Conservation (phyloP, 2,888 invertebrate species). For the Nephrotoma appendiculata region DNA sequence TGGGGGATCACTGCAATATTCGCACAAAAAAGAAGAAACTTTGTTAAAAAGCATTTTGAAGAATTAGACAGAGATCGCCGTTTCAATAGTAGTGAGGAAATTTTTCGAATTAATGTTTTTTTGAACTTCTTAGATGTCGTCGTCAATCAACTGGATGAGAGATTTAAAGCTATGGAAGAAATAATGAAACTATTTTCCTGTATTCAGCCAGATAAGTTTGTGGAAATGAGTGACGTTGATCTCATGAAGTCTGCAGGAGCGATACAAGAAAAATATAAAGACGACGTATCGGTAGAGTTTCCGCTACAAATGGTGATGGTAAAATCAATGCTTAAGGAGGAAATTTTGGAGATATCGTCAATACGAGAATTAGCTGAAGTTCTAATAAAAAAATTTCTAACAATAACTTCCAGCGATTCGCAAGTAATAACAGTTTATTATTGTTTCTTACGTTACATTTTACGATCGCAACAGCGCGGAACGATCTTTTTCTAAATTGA, state of each 20-base stretch:
- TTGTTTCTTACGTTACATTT: constrained; percentile 7
- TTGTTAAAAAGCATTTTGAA: neutral
- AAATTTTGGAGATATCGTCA: neutral
- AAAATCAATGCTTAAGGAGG: neutral
- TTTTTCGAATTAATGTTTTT: neutral
- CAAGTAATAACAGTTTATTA: constrained; percentile 5
- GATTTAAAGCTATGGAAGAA: too few species aligned
- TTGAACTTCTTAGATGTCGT: neutral
- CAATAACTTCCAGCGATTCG: constrained; percentile 1
- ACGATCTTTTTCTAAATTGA: too few species aligned
- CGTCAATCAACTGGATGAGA: neutral
- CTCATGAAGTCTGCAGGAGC: constrained; percentile 1
- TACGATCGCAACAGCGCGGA: neutral
- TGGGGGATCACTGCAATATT: neutral
- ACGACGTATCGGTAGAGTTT: neutral
- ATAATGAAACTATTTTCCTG: too few species aligned
- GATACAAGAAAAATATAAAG: neutral
- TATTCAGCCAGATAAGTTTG: neutral
- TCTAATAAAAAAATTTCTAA: constrained; percentile 4
- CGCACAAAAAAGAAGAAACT: neutral
- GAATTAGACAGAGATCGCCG: too few species aligned
- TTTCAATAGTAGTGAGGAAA: too few species aligned
- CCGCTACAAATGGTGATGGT: neutral
- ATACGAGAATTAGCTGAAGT: constrained; percentile 3
- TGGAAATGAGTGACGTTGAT: neutral